A percentile compares a stretch with the other conserved stretches of the same genome.
phyloP scores from a whole-genome alignment of 1,140 invertebrate species.

The Rhopalosiphum padi region DNA sequence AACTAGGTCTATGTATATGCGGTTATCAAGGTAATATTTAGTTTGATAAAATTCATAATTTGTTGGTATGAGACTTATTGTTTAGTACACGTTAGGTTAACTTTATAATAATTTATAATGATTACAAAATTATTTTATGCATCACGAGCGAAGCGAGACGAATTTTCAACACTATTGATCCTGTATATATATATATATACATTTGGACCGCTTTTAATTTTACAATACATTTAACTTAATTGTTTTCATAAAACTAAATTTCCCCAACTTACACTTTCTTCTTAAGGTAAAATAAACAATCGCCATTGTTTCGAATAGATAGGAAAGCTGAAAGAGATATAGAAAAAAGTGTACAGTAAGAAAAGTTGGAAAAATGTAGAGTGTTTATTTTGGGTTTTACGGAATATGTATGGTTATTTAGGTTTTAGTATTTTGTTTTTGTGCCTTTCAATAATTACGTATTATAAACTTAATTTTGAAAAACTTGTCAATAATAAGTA shows the following conservation, averaged over 20 bases:
- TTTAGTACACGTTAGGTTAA: background rate
- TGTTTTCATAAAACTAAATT: conserved; percentile 13
- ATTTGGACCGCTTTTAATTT: background rate
- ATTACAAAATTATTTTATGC: background rate
- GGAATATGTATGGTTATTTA: background rate
- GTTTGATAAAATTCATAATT: background rate
- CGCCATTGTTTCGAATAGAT: background rate
- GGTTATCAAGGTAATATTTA: background rate
- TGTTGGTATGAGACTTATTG: background rate
- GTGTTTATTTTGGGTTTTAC: background rate
- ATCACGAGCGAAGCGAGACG: background rate
- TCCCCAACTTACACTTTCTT: background rate
- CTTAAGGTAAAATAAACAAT: conserved; percentile 13
- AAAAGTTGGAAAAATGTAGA: background rate
- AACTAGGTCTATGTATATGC: background rate
- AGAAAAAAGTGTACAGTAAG: background rate
- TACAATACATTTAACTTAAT: conserved; percentile 13
- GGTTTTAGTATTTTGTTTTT: background rate
- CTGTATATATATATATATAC: background rate
- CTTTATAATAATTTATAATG: conserved; percentile 8
- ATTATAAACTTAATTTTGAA: background rate
- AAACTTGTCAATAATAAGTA: background rate
- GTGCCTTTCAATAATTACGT: background rate
- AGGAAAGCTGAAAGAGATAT: background rate
- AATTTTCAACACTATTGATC: conserved; percentile 7